Percentiles rank a stretch among this genome's conserved stretches.
Conservation (phyloP, 2,113 vertebrate species). For the Grammomys dolichurus region DNA sequence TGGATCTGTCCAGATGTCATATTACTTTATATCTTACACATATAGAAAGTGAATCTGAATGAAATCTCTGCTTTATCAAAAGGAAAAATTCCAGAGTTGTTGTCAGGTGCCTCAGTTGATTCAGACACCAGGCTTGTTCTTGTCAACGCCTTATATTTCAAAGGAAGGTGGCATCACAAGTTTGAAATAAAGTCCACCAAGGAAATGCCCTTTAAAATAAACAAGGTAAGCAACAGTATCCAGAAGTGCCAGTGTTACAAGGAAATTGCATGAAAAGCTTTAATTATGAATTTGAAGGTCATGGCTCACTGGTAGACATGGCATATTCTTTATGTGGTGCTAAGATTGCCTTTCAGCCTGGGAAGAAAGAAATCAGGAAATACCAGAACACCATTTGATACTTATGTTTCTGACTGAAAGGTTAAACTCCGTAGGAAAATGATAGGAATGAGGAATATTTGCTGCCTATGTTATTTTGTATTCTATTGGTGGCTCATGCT, state of each 20-base stretch:
- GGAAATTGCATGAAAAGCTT: background rate
- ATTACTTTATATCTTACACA: background rate
- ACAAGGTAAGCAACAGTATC: slow-evolving; percentile 88
- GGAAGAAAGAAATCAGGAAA: background rate
- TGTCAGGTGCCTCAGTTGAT: background rate
- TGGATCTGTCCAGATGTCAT: background rate
- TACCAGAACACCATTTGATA: background rate
- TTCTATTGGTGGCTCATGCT: background rate
- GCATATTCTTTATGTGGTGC: fast-evolving
- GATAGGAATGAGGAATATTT: background rate
- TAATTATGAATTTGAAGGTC: background rate
- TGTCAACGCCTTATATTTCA: background rate
- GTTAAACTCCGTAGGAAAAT: background rate
- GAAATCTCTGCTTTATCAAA: slow-evolving; percentile 16
- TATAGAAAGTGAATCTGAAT: background rate
- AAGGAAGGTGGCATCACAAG: background rate
- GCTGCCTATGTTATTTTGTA: background rate
- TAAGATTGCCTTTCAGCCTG: no score
- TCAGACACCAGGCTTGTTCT: background rate
- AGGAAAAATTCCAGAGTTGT: slow-evolving; percentile 91
- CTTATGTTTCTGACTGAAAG: background rate
- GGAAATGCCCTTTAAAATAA: slow-evolving; percentile 25
- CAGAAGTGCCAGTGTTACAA: background rate
- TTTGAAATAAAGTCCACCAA: background rate
- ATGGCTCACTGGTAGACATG: background rate